Conservation (phyloP, 2,113 vertebrate genomes). For the Aramus guarauna region DNA sequence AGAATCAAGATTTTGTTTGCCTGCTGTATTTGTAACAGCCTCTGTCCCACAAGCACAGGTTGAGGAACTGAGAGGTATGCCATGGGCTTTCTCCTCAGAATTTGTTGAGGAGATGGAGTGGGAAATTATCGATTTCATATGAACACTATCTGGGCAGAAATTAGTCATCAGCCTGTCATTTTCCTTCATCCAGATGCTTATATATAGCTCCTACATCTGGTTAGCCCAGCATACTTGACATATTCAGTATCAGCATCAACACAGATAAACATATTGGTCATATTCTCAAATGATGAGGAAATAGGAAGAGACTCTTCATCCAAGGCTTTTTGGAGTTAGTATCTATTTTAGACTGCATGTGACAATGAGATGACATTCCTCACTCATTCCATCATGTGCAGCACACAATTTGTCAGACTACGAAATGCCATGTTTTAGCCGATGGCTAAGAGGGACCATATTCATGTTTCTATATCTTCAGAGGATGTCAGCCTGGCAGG, state of each 20-base stretch:
- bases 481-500: background rate
- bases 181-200: background rate
- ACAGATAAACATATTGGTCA: background rate
- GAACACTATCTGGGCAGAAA: background rate
- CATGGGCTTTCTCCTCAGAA: background rate
- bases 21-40: background rate
- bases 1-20: background rate
- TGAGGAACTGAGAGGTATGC: background rate
- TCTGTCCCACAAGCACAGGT: background rate
- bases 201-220: background rate
- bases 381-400: background rate
- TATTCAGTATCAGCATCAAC: background rate
- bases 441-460: background rate
- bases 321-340: background rate
- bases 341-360: background rate
- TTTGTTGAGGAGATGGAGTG: background rate
- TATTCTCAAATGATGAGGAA: background rate
- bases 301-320: background rate
- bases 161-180: background rate
- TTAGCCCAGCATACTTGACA: background rate
- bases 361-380: background rate
- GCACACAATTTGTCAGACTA: background rate
- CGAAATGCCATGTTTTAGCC: background rate
- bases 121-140: background rate
- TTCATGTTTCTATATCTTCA: background rate